Base-by-base conservation (phyloP, 1,140 invertebrate species). In the Nasonia longicornis region DNA sequence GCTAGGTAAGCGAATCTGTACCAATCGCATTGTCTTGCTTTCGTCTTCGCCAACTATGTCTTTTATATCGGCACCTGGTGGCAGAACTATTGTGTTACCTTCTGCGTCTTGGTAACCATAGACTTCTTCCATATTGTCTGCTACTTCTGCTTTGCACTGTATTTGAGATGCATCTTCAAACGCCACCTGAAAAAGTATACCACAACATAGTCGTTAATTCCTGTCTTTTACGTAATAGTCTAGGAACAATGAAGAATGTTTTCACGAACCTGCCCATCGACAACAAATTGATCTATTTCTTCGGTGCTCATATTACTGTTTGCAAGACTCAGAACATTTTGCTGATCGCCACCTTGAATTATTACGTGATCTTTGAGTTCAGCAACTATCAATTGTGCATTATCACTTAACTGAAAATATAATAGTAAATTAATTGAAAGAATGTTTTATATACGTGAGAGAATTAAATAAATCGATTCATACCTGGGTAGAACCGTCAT, bases 291-390 rank as follows among this genome's bases (percentile, higher is more conserved):
- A 81, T 92, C 89, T 10, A 91, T 91, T 85, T 89, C 90, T 71
- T 90, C 89, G 26, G 86, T 85, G 0, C 82, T 84, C 3, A 89
- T 86, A n/a, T 85, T 83, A 42, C 87, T 85, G 48, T 90, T 90
- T 10, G 87, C 79, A 31, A 90, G 88, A 79, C 89, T 90, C 29
- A 89, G 85, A 77, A 88, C 84, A 75, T 91, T 86, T 78, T 89
- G 87, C 70, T 89, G 85, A 7, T 90, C 89, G 11, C 85, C 88
- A 71, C 89, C 86, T 80, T 92, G 91, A 81, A 93, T 92, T 31
- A 93, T 90, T n/a, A 93, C 91, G 81, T 92, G 91, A 79, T 92
- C 90, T 83, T 93, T 92, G 7, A 93, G 82, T 84, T 92, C 92
- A 0, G 91, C 89, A 20, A 93, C 92, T 81, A 77, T 77, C 35